Evolutionary conservation across 2,797 vertebrate species (phyloP).

Genomic region (Anniella stebbinsi): DNA sequence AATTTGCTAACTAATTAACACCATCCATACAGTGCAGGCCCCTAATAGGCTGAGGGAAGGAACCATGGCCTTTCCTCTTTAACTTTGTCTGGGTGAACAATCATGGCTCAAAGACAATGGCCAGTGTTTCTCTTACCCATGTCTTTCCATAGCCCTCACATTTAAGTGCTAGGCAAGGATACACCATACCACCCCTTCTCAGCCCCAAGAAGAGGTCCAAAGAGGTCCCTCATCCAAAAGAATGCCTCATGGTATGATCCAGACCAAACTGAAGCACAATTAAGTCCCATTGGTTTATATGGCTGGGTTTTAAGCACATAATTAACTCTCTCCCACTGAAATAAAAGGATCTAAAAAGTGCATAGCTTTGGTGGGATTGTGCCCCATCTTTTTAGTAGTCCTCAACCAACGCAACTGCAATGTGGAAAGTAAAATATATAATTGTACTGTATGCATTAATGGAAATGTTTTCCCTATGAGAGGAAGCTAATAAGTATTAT

Average conservation of each 20-base stretch:
- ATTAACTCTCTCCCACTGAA: not conserved
- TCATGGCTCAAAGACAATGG: too few relatives aligned
- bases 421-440: constrained; percentile 46
- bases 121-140: too few relatives aligned
- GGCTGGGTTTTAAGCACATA: not conserved
- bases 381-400: not conserved
- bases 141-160: too few relatives aligned
- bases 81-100: too few relatives aligned
- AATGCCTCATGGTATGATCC: not conserved
- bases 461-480: constrained; percentile 50
- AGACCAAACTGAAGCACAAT: not conserved
- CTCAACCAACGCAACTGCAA: constrained; percentile 1
- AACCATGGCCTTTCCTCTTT: too few relatives aligned
- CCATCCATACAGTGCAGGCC: too few relatives aligned
- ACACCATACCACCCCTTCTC: too few relatives aligned
- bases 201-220: too few relatives aligned
- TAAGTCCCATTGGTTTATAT: not conserved
- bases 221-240: too few relatives aligned
- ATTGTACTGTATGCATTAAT: constrained; percentile 29
- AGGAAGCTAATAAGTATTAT: constrained; percentile 53
- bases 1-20: too few relatives aligned
- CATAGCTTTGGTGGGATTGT: not conserved
- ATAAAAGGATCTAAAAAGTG: not conserved
- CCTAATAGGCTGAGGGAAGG: too few relatives aligned
- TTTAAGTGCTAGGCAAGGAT: too few relatives aligned